A percentile compares a stretch with the other conserved stretches of the same genome.
phyloP scores from a whole-genome alignment of 2,113 vertebrate species.

The Grammomys dolichurus region DNA sequence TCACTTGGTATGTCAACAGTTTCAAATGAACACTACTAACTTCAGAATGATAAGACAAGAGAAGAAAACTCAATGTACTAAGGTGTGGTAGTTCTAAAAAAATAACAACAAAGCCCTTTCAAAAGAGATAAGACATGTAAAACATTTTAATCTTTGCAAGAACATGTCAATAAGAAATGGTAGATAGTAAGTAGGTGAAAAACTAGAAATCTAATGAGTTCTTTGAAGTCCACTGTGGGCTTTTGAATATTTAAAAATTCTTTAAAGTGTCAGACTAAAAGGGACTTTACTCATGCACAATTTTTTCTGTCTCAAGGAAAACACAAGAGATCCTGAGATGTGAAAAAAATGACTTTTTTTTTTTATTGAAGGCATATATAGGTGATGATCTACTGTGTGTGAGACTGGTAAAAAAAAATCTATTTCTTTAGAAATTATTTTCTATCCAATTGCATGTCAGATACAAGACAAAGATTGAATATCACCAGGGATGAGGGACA shows the following conservation, averaged over 20 bases:
- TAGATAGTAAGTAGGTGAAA: neutral
- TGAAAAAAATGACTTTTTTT: neutral
- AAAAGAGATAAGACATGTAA: neutral
- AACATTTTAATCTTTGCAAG: neutral
- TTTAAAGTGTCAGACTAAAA: neutral
- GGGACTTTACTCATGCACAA: neutral
- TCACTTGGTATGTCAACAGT: neutral
- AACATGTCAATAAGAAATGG: neutral
- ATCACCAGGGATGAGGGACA: neutral
- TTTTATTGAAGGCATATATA: neutral
- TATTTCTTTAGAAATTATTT: neutral
- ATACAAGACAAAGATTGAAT: neutral
- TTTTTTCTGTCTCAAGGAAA: neutral
- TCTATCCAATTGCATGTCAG: neutral
- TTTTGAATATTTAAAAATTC: constrained; percentile 12
- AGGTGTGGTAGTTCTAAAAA: neutral
- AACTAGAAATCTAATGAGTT: constrained; percentile 26
- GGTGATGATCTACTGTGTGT: neutral
- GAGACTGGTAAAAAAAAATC: neutral
- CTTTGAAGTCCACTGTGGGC: neutral
- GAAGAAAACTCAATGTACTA: neutral
- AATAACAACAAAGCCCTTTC: neutral
- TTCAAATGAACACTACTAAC: neutral
- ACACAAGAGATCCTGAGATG: neutral
- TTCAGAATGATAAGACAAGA: neutral